Evolutionary conservation across 2,888 invertebrate genomes (phyloP).

Genomic region (Xylota sylvarum): DNA sequence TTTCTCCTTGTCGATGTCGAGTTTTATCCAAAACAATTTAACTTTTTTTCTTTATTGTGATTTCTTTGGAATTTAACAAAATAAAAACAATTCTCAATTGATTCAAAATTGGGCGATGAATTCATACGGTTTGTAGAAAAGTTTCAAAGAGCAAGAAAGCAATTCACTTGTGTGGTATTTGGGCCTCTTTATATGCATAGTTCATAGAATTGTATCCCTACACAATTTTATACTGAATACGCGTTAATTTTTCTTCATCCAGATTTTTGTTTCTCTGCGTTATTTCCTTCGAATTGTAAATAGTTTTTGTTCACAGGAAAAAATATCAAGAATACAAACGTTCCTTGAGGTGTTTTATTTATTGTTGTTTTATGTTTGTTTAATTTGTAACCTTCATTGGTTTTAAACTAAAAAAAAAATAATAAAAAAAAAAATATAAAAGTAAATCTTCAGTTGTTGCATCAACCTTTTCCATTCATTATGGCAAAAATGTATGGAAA

Average conservation of each 20-base stretch:
- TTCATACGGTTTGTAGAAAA: slow-evolving; percentile 76
- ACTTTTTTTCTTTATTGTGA: background rate
- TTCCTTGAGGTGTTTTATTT: slow-evolving; percentile 58
- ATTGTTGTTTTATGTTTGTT: slow-evolving; percentile 68
- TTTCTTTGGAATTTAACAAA: slow-evolving; percentile 13
- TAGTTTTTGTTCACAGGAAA: slow-evolving; percentile 55
- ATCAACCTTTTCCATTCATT: slow-evolving; percentile 78
- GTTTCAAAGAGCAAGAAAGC: slow-evolving; percentile 60
- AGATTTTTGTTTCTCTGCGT: slow-evolving; percentile 49
- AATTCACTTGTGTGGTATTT: slow-evolving; percentile 73
- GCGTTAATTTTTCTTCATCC: slow-evolving; percentile 61
- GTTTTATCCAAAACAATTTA: background rate
- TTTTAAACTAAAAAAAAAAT: slow-evolving; percentile 53
- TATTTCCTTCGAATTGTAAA: slow-evolving; percentile 67
- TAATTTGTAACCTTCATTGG: slow-evolving; percentile 67
- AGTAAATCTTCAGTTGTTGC: slow-evolving; percentile 71
- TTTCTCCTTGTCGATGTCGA: background rate
- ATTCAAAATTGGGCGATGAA: slow-evolving; percentile 74
- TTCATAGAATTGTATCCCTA: slow-evolving; percentile 54
- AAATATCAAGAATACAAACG: slow-evolving; percentile 25
- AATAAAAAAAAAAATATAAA: slow-evolving; percentile 45
- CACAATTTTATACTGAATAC: slow-evolving; percentile 43
- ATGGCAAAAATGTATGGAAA: slow-evolving; percentile 86
- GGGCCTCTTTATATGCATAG: slow-evolving; percentile 60
- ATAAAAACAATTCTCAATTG: slow-evolving; percentile 46